Evolutionary conservation across 37 sponge, comb jelly and placozoan genomes (phyloP).

Genomic region (Theonella swinhoei): DNA sequence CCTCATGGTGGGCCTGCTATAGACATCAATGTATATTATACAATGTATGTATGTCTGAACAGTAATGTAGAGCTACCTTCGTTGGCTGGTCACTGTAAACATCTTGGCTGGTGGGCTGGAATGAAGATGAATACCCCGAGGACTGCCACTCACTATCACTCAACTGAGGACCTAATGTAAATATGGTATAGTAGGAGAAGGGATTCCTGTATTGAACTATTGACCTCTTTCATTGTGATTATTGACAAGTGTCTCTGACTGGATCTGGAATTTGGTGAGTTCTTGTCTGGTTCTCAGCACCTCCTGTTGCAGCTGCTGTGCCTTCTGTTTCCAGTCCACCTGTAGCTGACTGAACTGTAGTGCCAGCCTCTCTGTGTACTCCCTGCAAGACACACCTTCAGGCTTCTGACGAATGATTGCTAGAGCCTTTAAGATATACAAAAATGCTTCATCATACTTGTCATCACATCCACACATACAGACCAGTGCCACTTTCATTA

Average conservation of each 20-base stretch:
- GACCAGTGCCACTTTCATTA: conserved; percentile 76
- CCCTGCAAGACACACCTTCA: conserved; percentile 16
- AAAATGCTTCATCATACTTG: background rate
- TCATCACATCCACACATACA: background rate
- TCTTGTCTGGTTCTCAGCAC: conserved; percentile 49
- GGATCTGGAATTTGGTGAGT: conserved; percentile 19
- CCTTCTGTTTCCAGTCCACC: conserved; percentile 53
- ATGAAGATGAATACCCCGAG: background rate
- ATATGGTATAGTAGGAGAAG: background rate
- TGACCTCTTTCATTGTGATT: background rate
- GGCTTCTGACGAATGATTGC: conserved; percentile 70
- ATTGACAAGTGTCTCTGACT: background rate
- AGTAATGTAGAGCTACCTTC: too few species aligned
- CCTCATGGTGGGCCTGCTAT: too few species aligned
- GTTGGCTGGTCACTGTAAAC: too few species aligned
- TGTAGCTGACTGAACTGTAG: conserved; percentile 54
- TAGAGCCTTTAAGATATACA: conserved; percentile 37
- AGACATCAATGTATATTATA: too few species aligned
- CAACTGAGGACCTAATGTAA: background rate
- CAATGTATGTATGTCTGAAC: too few species aligned
- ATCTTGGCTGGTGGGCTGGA: background rate
- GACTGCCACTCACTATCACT: conserved; percentile 8
- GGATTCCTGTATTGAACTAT: background rate
- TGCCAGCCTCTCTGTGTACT: conserved; percentile 51
- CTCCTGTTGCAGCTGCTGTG: conserved; percentile 23